Percentiles rank a stretch among this genome's conserved stretches.
Conservation (phyloP, 2,888 invertebrate species). For the Tachina lurida region DNA sequence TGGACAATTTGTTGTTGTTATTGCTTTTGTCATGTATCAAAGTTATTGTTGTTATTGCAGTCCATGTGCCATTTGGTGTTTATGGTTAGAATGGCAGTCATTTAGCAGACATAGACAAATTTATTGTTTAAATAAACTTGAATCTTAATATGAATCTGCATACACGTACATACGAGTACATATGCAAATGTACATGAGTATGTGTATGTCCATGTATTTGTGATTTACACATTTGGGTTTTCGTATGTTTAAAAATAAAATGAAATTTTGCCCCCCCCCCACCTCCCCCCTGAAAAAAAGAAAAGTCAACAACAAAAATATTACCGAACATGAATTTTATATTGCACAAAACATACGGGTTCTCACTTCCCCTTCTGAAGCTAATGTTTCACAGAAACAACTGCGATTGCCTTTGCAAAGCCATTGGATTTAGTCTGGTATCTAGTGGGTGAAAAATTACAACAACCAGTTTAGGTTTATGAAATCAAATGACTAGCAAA, state of each 20-base stretch:
- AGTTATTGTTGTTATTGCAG: constrained; percentile 46
- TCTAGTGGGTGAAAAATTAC: constrained; percentile 54
- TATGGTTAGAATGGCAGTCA: constrained; percentile 69
- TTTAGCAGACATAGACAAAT: constrained; percentile 72
- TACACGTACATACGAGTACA: background rate
- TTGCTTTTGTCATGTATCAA: constrained; percentile 21
- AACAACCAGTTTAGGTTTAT: constrained; percentile 57
- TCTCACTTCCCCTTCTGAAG: constrained; percentile 2
- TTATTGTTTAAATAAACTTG: constrained; percentile 75
- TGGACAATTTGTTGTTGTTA: constrained; percentile 57
- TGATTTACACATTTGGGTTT: constrained; percentile 16
- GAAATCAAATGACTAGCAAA: constrained; percentile 64
- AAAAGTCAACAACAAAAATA: constrained; percentile 13
- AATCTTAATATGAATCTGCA: constrained; percentile 66
- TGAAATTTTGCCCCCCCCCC: background rate
- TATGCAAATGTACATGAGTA: background rate
- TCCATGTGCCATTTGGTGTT: constrained; percentile 74
- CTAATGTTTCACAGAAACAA: background rate
- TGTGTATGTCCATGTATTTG: background rate
- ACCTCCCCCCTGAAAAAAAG: background rate
- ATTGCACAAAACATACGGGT: constrained; percentile 11
- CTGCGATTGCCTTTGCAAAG: constrained; percentile 19
- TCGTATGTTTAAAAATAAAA: constrained; percentile 14
- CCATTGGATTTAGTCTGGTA: constrained; percentile 27
- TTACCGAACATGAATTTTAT: constrained; percentile 47